Conservation (phyloP, 2,113 vertebrate species). For the Cyanoderma ruficeps region DNA sequence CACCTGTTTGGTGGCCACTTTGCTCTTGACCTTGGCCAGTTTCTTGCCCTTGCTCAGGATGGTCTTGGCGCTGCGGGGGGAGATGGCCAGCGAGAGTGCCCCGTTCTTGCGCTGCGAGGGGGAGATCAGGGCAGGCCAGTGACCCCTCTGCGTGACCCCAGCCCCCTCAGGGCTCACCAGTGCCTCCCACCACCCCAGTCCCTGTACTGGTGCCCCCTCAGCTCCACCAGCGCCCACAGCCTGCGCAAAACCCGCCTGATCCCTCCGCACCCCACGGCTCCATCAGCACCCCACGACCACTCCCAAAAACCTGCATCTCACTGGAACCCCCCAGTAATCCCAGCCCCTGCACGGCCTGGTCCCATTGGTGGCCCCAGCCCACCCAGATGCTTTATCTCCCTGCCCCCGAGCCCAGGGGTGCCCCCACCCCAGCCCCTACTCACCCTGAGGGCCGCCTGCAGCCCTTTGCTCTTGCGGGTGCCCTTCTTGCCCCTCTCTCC, state of each 20-base stretch:
- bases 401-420: no score
- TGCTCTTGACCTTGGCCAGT: slow-evolving; percentile 75
- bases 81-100: slow-evolving; percentile 74
- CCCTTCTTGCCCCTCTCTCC: slow-evolving; percentile 87
- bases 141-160: background rate
- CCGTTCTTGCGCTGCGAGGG: slow-evolving; percentile 79
- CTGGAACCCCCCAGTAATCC: no score
- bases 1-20: slow-evolving; percentile 76
- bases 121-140: rapidly evolving
- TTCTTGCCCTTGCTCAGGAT: slow-evolving; percentile 79
- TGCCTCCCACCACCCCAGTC: background rate
- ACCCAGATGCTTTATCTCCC: no score
- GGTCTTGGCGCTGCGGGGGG: slow-evolving; percentile 77
- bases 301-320: background rate
- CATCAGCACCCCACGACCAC: background rate
- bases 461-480: slow-evolving; percentile 82
- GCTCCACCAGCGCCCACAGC: background rate
- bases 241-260: background rate
- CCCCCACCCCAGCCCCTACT: background rate
- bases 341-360: no score
- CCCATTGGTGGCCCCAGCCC: background rate
- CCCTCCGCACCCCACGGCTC: background rate
- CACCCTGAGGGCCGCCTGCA: slow-evolving; percentile 75
- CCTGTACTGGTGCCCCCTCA: no score
- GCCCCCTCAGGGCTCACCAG: background rate